Evolutionary conservation across 2,113 vertebrate species (phyloP), one percentile per base, ranked within the genome.

Genomic region (Pseudonaja textilis): DNA sequence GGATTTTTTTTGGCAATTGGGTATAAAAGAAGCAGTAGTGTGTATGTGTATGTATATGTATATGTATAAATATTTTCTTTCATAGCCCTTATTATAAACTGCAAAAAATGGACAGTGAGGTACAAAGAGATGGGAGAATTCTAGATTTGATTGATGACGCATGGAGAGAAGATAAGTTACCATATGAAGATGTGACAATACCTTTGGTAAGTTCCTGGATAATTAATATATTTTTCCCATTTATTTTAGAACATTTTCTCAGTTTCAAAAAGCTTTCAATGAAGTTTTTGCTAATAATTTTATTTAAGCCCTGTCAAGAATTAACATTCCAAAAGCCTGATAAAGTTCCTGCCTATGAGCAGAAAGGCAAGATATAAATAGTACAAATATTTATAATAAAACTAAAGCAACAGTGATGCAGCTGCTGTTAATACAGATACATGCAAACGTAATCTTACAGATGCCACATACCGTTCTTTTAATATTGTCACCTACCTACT

Each of bases 71-170:
- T 87, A 1, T 16, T 87, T 90, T 29, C 89, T 95, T 20, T 92
- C 94, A 39, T 93, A 97, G 97, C 1, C 92, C n/a, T 91, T 88
- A 94, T 93, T 89, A 57, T 42, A 39, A 42, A 0, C 0, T 59
- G 11, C n/a, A 26, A 20, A 92, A 10, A 5, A 99, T 99, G 99
- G 99, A 99, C 97, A 99, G 99, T 39, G 99, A 99, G 93, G 98
- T 99, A 39, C 99, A 99, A 87, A 97, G 99, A 94, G 99, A 99
- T 7, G 99, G 99, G 56, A 98, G 99, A 93, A 99, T 99, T 94
- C 97, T 99, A 96, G 99, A 99, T 94, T 97, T 99, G 87, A 99
- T 99, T 4, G 99, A 99, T 12, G 99, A 99, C 20, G 99, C 99
- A 0, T 99, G 99, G 99, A 98, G 99, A 92, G 99, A 99, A 95